Conservation (phyloP, 1,140 invertebrate genomes). For the Caenorhabditis latens region DNA sequence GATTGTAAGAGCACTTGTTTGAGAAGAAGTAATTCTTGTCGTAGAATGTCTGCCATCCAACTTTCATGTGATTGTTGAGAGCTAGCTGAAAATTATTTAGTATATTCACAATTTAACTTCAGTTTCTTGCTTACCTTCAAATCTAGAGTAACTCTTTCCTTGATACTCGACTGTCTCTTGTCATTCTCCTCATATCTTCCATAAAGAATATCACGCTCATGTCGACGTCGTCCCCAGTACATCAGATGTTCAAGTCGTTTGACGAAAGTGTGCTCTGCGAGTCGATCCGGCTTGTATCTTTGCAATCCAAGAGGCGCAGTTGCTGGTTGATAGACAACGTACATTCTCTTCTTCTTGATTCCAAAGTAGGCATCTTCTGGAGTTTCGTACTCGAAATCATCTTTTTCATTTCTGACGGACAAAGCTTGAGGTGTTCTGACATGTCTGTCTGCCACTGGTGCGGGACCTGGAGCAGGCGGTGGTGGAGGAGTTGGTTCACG, state of each 20-base stretch:
- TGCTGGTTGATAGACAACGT: slow-evolving; percentile 37
- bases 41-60: slow-evolving; percentile 52
- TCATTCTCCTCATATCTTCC: slow-evolving; percentile 6
- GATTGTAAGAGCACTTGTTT: slow-evolving; percentile 38
- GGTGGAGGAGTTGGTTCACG: neutral
- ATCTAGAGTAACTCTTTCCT: neutral
- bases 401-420: neutral
- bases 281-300: slow-evolving; percentile 13
- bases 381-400: slow-evolving; percentile 46
- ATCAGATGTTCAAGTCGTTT: slow-evolving; percentile 34
- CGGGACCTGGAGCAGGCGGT: neutral
- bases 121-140: neutral
- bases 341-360: slow-evolving; percentile 50
- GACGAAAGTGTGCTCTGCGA: slow-evolving; percentile 13
- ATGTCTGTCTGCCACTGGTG: neutral
- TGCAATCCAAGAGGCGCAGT: neutral
- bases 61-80: slow-evolving; percentile 25
- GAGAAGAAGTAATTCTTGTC: slow-evolving; percentile 26
- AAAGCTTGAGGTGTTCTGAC: neutral
- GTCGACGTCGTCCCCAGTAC: slow-evolving; percentile 13
- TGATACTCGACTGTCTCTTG: neutral
- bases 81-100: neutral
- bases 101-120: neutral
- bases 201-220: slow-evolving; percentile 30
- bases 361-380: slow-evolving; percentile 28